Evolutionary conservation across 2,797 vertebrate species (phyloP).

Genomic region (Coluber constrictor): DNA sequence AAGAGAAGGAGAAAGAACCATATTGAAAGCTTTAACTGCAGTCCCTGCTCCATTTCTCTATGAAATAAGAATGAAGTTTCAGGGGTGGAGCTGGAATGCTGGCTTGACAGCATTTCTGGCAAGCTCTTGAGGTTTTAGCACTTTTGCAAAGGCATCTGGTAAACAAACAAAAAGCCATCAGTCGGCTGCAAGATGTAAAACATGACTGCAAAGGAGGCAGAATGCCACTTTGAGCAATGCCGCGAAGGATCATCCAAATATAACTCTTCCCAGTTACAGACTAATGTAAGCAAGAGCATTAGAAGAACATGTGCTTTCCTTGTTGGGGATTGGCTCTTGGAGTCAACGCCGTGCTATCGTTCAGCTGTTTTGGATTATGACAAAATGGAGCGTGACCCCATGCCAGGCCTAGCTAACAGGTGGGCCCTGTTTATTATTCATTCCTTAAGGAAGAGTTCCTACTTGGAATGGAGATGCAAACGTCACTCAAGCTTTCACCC

Average conservation of each 20-base stretch:
- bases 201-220: neutral
- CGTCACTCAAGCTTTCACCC: conserved; percentile 9
- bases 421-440: conserved; percentile 44
- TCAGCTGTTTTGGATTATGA: conserved; percentile 36
- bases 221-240: conserved; percentile 4
- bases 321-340: neutral
- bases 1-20: neutral
- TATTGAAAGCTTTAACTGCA: neutral
- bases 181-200: neutral
- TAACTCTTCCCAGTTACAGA: neutral
- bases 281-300: neutral
- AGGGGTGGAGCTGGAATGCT: neutral
- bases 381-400: neutral
- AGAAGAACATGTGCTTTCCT: conserved; percentile 5
- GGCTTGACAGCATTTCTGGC: neutral
- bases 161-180: neutral
- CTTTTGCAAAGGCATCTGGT: neutral
- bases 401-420: conserved; percentile 38
- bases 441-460: conserved; percentile 30
- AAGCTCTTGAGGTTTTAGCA: conserved; percentile 6
- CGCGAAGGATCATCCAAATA: neutral
- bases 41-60: neutral
- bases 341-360: neutral
- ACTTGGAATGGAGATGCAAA: conserved; percentile 29
- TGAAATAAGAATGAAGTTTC: neutral